Percentiles rank a stretch among this genome's conserved stretches.
phyloP scores from a whole-genome alignment of 1,140 invertebrate species.

The Temnothorax nylanderi region DNA sequence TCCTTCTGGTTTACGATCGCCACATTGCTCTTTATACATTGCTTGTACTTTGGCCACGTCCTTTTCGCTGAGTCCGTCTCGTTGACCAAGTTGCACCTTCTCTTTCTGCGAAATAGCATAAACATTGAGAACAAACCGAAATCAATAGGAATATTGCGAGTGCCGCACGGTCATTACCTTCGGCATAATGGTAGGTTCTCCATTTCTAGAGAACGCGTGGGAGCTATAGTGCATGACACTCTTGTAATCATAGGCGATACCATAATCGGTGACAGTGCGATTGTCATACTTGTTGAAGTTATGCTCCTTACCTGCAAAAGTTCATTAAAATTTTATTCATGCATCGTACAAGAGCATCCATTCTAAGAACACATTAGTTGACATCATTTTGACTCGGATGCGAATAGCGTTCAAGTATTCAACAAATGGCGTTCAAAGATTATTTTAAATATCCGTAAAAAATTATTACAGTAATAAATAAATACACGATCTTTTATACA shows the following conservation, averaged over 20 bases:
- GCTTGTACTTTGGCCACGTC: slow-evolving; percentile 88
- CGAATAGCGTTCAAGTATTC: not conserved
- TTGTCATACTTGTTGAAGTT: slow-evolving; percentile 91
- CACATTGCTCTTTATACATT: slow-evolving; percentile 88
- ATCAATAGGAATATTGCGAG: not conserved
- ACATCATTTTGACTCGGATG: not conserved
- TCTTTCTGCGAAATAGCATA: slow-evolving; percentile 51
- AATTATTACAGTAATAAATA: not conserved
- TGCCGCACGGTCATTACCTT: slow-evolving; percentile 82
- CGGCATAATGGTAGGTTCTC: slow-evolving; percentile 88
- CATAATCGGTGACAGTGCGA: slow-evolving; percentile 88
- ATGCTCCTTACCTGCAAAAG: slow-evolving; percentile 86
- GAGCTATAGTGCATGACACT: slow-evolving; percentile 92
- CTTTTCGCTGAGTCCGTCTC: slow-evolving; percentile 88
- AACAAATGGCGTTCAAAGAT: not conserved
- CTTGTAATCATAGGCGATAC: slow-evolving; percentile 89
- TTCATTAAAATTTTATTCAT: slow-evolving; percentile 20
- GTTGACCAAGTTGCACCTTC: slow-evolving; percentile 87
- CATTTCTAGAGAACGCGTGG: slow-evolving; percentile 89
- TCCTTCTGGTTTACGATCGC: slow-evolving; percentile 67
- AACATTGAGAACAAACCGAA: slow-evolving; percentile 5
- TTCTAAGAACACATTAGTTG: not conserved
- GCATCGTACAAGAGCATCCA: not conserved
- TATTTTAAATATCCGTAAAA: not conserved
- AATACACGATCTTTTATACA: not conserved